phyloP scores from a whole-genome alignment of 2,797 vertebrate species.

The Microhierax caerulescens region DNA sequence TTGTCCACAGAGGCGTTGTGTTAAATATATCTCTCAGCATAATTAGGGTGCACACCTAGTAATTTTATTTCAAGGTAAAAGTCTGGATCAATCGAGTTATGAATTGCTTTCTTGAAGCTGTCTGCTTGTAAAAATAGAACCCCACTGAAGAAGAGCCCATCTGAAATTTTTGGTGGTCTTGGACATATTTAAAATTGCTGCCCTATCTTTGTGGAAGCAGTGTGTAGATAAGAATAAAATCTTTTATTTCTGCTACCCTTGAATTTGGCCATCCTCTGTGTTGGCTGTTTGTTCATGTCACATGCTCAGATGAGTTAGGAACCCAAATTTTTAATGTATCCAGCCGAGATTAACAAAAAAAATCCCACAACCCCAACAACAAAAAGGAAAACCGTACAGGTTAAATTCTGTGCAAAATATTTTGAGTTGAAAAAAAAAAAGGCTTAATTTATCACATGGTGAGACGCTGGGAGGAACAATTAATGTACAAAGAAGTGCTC shows the following conservation, averaged over 20 bases:
- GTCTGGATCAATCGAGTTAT: neutral
- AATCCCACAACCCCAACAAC: too few relatives aligned
- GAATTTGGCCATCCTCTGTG: neutral
- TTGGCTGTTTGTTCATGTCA: neutral
- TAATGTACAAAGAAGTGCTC: neutral
- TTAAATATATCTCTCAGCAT: neutral
- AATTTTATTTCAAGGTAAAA: neutral
- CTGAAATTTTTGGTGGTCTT: neutral
- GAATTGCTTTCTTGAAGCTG: neutral
- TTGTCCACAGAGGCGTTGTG: neutral
- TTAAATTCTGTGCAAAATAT: neutral
- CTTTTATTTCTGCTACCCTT: neutral
- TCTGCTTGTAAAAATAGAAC: neutral
- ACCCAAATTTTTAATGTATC: neutral
- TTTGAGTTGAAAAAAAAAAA: neutral
- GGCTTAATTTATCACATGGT: neutral
- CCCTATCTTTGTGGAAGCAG: neutral
- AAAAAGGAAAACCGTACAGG: neutral
- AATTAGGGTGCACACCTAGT: neutral
- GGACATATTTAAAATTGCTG: rapidly evolving
- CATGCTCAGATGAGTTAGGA: neutral
- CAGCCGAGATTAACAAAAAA: neutral
- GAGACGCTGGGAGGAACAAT: neutral
- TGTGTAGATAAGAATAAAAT: neutral
- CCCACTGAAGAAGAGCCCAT: neutral